These are phyloP conservation scores for Cydia amplana DNA, from an alignment of 1,140 invertebrate species.

Conservation along the genomic window DNA sequence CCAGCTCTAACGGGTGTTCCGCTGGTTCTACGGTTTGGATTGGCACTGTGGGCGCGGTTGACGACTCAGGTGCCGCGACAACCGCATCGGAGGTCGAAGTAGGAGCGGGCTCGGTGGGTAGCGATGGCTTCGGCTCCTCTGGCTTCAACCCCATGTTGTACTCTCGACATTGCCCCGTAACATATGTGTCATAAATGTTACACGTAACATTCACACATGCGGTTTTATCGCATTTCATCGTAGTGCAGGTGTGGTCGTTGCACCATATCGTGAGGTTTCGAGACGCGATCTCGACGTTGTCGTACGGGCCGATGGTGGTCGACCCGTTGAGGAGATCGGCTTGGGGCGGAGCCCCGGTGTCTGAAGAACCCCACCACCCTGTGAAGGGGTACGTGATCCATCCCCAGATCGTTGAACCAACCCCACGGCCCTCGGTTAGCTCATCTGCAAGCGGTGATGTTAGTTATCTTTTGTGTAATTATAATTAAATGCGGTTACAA, in stretches of 20 bases:
- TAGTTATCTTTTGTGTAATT: constrained; percentile 18
- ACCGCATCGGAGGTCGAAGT: constrained; percentile 6
- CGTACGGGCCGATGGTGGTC: constrained; percentile 42
- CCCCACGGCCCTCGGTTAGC: constrained; percentile 61
- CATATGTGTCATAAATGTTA: constrained; percentile 76
- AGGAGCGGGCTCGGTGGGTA: constrained; percentile 16
- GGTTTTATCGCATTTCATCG: constrained; percentile 63
- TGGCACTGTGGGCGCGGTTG: constrained; percentile 18
- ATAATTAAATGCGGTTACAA: neutral
- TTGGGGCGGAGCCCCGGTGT: constrained; percentile 40
- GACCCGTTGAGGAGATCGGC: constrained; percentile 45
- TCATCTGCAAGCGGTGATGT: constrained; percentile 60
- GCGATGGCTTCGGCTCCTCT: constrained; percentile 42
- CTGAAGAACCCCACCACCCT: constrained; percentile 59
- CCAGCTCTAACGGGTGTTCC: constrained; percentile 57
- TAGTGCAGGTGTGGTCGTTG: constrained; percentile 75
- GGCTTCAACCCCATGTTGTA: constrained; percentile 58
- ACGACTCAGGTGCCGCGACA: constrained; percentile 23
- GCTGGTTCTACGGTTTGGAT: constrained; percentile 32
- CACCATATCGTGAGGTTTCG: constrained; percentile 71
- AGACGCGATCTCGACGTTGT: constrained; percentile 56
- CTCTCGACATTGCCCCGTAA: constrained; percentile 71
- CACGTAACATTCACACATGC: constrained; percentile 69
- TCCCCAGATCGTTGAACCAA: constrained; percentile 71
- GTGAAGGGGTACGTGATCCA: constrained; percentile 75